Conservation (phyloP, 2,888 invertebrate genomes). For the Rhodophaea formosa region DNA sequence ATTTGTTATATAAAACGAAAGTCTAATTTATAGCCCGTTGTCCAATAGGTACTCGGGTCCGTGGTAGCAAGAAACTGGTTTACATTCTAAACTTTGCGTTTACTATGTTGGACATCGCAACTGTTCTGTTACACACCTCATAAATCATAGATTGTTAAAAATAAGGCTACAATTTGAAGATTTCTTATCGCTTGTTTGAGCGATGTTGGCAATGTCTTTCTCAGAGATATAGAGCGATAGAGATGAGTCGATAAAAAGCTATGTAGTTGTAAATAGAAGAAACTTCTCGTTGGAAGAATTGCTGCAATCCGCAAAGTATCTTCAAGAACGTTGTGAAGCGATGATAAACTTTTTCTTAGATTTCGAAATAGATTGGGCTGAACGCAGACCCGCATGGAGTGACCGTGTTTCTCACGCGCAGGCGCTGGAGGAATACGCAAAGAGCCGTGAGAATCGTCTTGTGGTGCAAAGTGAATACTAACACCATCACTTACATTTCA, state of each 20-base stretch:
- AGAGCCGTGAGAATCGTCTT: slow-evolving; percentile 65
- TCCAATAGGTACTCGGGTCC: slow-evolving; percentile 17
- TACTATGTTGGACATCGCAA: slow-evolving; percentile 6
- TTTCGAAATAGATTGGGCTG: slow-evolving; percentile 20
- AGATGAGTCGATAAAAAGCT: slow-evolving; percentile 3
- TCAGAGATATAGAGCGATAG: background rate
- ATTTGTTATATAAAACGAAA: slow-evolving; percentile 28
- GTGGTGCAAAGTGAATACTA: slow-evolving; percentile 68
- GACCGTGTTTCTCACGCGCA: slow-evolving; percentile 57
- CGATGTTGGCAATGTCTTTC: background rate
- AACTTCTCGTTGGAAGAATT: background rate
- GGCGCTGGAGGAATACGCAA: slow-evolving; percentile 59
- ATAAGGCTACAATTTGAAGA: slow-evolving; percentile 17
- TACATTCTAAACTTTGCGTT: slow-evolving; percentile 27
- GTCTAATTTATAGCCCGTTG: slow-evolving; percentile 23
- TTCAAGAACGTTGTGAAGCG: background rate
- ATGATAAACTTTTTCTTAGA: slow-evolving; percentile 10
- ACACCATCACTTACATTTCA: slow-evolving; percentile 66
- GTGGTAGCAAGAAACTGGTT: slow-evolving; percentile 25
- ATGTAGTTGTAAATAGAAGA: background rate
- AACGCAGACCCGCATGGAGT: slow-evolving; percentile 45
- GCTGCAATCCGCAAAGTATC: background rate
- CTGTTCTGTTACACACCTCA: slow-evolving; percentile 6
- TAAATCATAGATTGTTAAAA: slow-evolving; percentile 22
- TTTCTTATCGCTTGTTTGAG: slow-evolving; percentile 13